Conservation (phyloP, 2,888 invertebrate species). For the Drosophila anomelani region DNA sequence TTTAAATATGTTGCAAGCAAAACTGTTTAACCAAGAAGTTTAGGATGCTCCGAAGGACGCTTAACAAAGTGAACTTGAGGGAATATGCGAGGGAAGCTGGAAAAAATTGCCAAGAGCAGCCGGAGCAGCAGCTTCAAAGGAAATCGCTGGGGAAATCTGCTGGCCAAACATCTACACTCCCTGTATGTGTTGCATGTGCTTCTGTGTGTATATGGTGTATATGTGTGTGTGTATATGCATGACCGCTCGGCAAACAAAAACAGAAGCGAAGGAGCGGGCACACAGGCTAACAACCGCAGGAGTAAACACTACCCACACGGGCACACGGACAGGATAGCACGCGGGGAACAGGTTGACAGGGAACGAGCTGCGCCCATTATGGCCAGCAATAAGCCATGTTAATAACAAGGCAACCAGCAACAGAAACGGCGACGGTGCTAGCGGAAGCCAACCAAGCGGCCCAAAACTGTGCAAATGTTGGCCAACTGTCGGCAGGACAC, state of each 20-base stretch:
- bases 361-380: constrained; percentile 60
- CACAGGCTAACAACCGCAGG: constrained; percentile 65
- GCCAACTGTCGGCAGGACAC: constrained; percentile 49
- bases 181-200: background rate
- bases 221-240: constrained; percentile 25
- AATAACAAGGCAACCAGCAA: constrained; percentile 59
- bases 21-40: constrained; percentile 60
- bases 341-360: constrained; percentile 49
- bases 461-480: constrained; percentile 74
- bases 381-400: constrained; percentile 77
- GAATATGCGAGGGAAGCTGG: constrained; percentile 43
- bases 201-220: background rate
- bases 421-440: constrained; percentile 32
- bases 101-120: constrained; percentile 13
- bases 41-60: constrained; percentile 44
- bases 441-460: constrained; percentile 49
- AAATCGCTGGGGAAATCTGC: constrained; percentile 74
- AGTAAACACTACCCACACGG: constrained; percentile 56
- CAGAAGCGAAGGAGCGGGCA: constrained; percentile 52
- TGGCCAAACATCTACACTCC: constrained; percentile 60
- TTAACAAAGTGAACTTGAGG: constrained; percentile 67
- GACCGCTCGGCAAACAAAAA: constrained; percentile 61
- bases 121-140: constrained; percentile 55
- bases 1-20: constrained; percentile 43
- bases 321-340: background rate